Base-by-base conservation (phyloP, 2,113 vertebrate genomes). In the Thermophis baileyi region DNA sequence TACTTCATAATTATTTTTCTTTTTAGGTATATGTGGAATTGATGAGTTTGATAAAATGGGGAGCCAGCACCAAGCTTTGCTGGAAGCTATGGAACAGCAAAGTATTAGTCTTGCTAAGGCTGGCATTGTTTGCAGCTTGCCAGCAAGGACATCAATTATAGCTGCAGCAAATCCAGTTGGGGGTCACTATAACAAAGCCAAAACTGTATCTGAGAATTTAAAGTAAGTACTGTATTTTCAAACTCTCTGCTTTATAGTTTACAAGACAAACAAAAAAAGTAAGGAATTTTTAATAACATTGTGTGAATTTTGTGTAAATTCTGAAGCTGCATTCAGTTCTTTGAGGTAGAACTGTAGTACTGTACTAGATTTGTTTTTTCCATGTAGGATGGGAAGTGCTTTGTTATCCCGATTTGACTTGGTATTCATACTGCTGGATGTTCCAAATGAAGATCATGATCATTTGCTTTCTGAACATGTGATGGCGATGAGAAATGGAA, bases 21-120 rank as follows among this genome's bases (percentile, higher is more conserved):
- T 95, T 96, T 35, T 88, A 99, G 99, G 99, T 25, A 95, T 99
- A 93, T 99, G 99, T 97, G 99, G 99, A 97, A 99, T 99, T 93
- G 99, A 99, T 96, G 99, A 99, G 96, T 99, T 99, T 97, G 99
- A 99, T 97, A 99, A 99, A 97, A 98, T 99, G 98, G 99, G 99
- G 12, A 98, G 95, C 96, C 99, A 99, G 91, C 99, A 99, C 95
- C 99, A 99, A 97, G 99, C 99, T 89, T 97, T 99, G 93, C 63
- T 99, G 51, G 99, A 99, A 96, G 99, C 99, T 90, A 99, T 99
- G 99, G 99, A 99, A 90, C 99, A 99, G 97, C 99, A 99, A 95
- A 99, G 98, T 89, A 99, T 99, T 94, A 99, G 99, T 94, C 98
- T 99, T 95, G 99, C 99, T 6, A 99, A 99, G 94, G 99, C 99